These are phyloP conservation scores for Falco naumanni DNA, from an alignment of 2,797 vertebrate species.

Conservation along the genomic window DNA sequence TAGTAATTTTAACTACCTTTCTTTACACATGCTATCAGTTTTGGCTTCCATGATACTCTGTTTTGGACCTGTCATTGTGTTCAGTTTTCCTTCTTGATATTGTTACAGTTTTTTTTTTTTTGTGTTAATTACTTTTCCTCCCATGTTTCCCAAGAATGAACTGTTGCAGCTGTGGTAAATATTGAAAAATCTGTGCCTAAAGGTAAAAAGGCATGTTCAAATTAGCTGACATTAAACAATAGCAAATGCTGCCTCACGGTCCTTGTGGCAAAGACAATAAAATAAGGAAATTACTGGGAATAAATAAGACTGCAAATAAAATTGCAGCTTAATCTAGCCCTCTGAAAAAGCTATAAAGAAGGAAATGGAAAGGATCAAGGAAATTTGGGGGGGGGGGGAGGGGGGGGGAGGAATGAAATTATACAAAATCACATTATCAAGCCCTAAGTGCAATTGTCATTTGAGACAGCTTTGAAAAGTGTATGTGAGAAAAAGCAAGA, in stretches of 20 bases:
- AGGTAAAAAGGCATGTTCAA: neutral
- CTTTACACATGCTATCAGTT: accelerated
- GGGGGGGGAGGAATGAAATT: neutral
- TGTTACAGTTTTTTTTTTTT: neutral
- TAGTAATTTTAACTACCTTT: neutral
- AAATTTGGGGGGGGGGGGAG: neutral
- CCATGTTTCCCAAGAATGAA: neutral
- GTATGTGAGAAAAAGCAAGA: neutral
- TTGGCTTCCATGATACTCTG: neutral
- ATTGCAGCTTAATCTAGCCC: neutral
- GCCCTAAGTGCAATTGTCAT: neutral
- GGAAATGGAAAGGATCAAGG: neutral
- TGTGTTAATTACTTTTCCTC: neutral
- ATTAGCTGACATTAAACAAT: neutral
- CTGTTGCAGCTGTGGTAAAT: neutral
- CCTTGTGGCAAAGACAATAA: neutral
- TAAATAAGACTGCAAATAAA: neutral
- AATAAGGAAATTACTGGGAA: neutral
- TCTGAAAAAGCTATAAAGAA: neutral
- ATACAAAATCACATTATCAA: neutral
- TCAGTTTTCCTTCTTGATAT: neutral
- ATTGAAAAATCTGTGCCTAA: neutral
- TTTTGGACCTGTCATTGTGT: neutral
- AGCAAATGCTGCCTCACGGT: neutral
- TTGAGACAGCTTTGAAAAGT: neutral